A percentile compares a stretch with the other conserved stretches of the same genome.
phyloP scores from a whole-genome alignment of 1,140 invertebrate genomes.

The Macrotrachela quadricornifera region DNA sequence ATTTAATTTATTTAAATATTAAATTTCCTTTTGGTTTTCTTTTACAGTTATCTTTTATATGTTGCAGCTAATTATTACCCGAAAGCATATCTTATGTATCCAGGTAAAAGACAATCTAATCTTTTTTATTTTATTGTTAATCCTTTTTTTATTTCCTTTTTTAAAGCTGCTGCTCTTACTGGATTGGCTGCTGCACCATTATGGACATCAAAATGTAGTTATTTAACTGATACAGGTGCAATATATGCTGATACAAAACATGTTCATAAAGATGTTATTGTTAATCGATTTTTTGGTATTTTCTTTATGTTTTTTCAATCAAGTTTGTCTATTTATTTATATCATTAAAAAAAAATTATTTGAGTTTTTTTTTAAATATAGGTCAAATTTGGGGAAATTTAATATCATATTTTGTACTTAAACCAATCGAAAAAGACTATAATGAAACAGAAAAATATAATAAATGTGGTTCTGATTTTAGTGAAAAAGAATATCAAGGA shows the following conservation, averaged over 20 bases:
- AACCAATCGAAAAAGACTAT: constrained; percentile 15
- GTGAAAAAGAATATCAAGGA: no score
- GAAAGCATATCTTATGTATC: no score
- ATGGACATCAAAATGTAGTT: constrained; percentile 87
- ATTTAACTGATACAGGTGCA: constrained; percentile 70
- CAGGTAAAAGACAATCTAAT: no score
- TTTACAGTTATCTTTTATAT: no score
- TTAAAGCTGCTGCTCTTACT: constrained; percentile 52
- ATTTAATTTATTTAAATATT: constrained; percentile 62
- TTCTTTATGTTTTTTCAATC: constrained; percentile 93
- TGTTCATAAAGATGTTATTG: constrained; percentile 59
- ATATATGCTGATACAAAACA: constrained; percentile 36
- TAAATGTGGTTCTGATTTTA: constrained; percentile 50
- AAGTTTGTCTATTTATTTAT: not conserved
- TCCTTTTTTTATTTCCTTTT: no score
- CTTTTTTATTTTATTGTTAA: no score
- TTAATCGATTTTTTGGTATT: constrained; percentile 84
- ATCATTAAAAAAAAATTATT: not conserved
- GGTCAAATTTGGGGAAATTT: constrained; percentile 56
- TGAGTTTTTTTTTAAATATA: not conserved
- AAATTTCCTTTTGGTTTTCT: no score
- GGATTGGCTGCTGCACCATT: constrained; percentile 76
- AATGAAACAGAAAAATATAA: constrained; percentile 1
- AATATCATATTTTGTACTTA: constrained; percentile 67
- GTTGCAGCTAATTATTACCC: no score